Evolutionary conservation across 2,888 invertebrate species (phyloP).

Genomic region (Antitype chi): DNA sequence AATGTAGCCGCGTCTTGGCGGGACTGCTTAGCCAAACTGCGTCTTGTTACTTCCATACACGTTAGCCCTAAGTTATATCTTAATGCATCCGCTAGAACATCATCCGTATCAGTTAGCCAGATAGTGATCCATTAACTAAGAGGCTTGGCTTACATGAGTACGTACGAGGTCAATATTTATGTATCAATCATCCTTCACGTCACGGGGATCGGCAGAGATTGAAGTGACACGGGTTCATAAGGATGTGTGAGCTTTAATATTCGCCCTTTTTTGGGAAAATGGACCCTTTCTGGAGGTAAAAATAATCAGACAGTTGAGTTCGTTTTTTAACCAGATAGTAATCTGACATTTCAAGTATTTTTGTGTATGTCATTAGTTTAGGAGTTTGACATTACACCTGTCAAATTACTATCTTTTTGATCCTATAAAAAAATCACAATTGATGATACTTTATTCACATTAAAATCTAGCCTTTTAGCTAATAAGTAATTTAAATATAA

Average conservation of each 20-base stretch:
- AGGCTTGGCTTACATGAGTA: conserved; percentile 47
- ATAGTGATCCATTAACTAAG: conserved; percentile 61
- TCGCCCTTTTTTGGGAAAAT: not conserved
- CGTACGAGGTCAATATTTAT: conserved; percentile 52
- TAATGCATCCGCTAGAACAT: conserved; percentile 55
- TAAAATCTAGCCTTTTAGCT: no score
- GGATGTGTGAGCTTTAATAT: not conserved
- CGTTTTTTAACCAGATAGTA: no score
- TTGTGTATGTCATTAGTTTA: no score
- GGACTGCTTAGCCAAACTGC: not conserved
- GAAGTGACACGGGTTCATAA: conserved; percentile 18
- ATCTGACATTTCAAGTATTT: no score
- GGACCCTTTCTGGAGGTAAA: not conserved
- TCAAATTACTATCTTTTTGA: no score
- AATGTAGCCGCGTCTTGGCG: not conserved
- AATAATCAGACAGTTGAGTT: not conserved
- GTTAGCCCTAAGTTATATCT: conserved; percentile 25
- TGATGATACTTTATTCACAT: no score
- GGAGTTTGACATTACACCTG: no score
- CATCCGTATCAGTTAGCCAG: conserved; percentile 34
- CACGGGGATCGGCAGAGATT: conserved; percentile 7
- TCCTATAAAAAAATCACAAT: rapidly evolving
- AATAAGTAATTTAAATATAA: no score
- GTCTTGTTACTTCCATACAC: not conserved
- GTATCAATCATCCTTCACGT: conserved; percentile 54